Evolutionary conservation across 2,113 vertebrate genomes (phyloP).

Genomic region (Chascanopsetta lugubris): DNA sequence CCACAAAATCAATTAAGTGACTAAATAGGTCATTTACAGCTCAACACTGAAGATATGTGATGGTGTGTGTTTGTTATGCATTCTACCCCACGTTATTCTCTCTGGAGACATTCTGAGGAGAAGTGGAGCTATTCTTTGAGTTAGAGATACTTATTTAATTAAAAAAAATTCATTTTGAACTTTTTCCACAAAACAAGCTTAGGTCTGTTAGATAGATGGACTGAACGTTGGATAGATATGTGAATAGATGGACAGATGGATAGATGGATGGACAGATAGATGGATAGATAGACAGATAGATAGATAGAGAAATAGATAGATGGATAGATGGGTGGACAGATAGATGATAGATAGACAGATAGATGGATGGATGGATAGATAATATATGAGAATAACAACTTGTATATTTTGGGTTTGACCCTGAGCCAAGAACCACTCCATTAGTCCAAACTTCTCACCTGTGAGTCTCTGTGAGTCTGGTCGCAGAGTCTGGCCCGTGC

Average conservation of each 20-base stretch:
- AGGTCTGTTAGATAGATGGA: no score
- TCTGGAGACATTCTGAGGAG: no score
- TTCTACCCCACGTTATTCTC: no score
- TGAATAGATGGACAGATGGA: no score
- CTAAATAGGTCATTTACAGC: constrained; percentile 70
- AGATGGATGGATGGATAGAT: not conserved
- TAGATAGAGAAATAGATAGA: not conserved
- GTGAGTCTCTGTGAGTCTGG: constrained; percentile 69
- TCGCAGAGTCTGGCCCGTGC: constrained; percentile 36
- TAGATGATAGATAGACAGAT: not conserved
- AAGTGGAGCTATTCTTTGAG: no score
- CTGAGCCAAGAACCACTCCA: constrained; percentile 19
- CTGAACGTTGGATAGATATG: no score
- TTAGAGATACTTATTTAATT: no score
- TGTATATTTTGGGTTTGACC: not conserved
- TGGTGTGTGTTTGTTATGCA: not conserved
- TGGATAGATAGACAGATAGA: no score
- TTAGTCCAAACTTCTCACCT: constrained; percentile 46
- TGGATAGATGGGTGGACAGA: not conserved
- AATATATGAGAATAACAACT: not conserved
- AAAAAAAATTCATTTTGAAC: no score
- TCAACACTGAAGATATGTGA: constrained; percentile 33
- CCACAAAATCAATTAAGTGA: constrained; percentile 70
- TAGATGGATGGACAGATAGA: no score
- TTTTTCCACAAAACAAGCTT: no score